A percentile compares a stretch with the other conserved stretches of the same genome.
These are phyloP conservation scores for Argyrosomus japonicus DNA, from an alignment of 2,113 vertebrate genomes.

Conservation along the genomic window DNA sequence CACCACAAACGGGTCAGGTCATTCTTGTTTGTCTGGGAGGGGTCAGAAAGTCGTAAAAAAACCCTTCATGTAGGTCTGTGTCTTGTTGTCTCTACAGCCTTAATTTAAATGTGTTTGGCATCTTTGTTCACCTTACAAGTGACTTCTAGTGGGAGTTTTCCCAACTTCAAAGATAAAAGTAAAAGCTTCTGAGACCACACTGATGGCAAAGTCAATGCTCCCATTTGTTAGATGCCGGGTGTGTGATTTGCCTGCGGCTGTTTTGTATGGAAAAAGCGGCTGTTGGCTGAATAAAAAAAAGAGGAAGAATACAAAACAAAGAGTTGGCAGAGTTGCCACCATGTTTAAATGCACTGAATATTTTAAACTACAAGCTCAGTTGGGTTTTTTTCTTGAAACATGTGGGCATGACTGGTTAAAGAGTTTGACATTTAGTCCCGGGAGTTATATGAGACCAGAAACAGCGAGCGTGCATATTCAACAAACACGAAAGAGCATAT, in stretches of 20 bases:
- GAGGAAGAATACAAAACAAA: slow-evolving; percentile 9
- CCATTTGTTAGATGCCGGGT: slow-evolving; percentile 44
- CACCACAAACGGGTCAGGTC: slow-evolving; percentile 51
- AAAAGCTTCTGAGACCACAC: slow-evolving; percentile 59
- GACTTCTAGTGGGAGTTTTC: slow-evolving; percentile 49
- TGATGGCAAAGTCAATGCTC: slow-evolving; percentile 32
- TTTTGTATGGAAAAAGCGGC: slow-evolving; percentile 31
- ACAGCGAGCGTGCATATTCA: too few relatives aligned
- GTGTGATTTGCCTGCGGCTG: slow-evolving; percentile 34
- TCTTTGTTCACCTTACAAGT: slow-evolving; percentile 70
- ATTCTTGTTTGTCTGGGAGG: slow-evolving; percentile 64
- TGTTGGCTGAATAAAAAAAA: slow-evolving; percentile 2
- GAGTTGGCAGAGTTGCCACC: not conserved
- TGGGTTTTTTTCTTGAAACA: not conserved
- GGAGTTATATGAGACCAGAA: not conserved
- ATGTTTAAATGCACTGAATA: slow-evolving; percentile 1
- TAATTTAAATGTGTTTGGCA: slow-evolving; percentile 75
- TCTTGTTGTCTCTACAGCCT: slow-evolving; percentile 43
- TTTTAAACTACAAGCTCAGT: slow-evolving; percentile 3
- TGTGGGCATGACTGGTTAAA: not conserved
- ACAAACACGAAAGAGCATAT: not conserved
- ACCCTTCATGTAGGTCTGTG: slow-evolving; percentile 68
- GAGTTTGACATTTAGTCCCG: not conserved
- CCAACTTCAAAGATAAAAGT: slow-evolving; percentile 57
- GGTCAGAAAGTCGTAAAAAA: slow-evolving; percentile 70